A percentile compares a stretch with the other conserved stretches of the same genome.
Conservation (phyloP, 2,888 invertebrate genomes). For the Ophion costatus region DNA sequence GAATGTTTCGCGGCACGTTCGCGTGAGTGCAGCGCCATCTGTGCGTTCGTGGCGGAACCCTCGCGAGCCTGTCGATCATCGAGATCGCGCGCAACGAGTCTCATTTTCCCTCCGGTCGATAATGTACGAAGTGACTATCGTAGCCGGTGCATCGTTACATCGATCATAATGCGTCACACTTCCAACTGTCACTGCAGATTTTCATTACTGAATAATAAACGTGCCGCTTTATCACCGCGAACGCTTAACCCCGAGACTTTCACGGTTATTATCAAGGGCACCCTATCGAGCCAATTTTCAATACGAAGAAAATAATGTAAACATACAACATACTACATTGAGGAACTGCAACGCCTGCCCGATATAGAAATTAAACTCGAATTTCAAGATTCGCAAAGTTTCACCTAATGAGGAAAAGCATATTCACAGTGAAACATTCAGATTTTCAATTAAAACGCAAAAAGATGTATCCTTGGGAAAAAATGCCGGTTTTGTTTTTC, state of each 20-base stretch:
- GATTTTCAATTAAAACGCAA: too few relatives aligned
- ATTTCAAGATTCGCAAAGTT: too few relatives aligned
- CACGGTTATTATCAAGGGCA: slow-evolving; percentile 35
- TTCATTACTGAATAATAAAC: slow-evolving; percentile 50
- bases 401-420: too few relatives aligned
- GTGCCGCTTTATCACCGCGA: slow-evolving; percentile 19
- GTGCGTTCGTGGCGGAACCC: neutral
- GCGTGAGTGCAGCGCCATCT: neutral
- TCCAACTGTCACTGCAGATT: slow-evolving; percentile 50
- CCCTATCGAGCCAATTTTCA: neutral
- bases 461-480: too few relatives aligned
- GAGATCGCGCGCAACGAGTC: neutral
- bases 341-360: too few relatives aligned
- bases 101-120: neutral
- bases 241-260: neutral
- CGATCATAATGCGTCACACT: slow-evolving; percentile 59
- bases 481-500: too few relatives aligned
- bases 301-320: too few relatives aligned
- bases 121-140: slow-evolving; percentile 29
- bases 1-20: too few relatives aligned
- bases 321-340: too few relatives aligned
- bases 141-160: slow-evolving; percentile 2
- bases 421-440: too few relatives aligned
- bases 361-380: too few relatives aligned
- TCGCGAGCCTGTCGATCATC: too few relatives aligned